Conservation (phyloP, 2,797 vertebrate species). For the Melanotaenia nigrans region DNA sequence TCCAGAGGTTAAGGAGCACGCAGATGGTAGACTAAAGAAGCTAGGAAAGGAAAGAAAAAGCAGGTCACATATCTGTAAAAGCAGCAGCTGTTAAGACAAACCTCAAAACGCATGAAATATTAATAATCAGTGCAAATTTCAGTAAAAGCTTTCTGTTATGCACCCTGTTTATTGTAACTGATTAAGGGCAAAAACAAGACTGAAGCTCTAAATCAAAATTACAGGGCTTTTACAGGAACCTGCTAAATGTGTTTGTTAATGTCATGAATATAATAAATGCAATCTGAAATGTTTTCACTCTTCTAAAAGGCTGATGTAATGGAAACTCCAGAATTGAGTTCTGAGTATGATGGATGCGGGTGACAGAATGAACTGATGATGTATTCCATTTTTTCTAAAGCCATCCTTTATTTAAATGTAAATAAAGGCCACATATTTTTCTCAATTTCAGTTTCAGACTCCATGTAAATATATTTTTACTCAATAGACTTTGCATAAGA, state of each 20-base stretch:
- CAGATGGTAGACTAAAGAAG: conserved; percentile 90
- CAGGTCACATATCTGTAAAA: conserved; percentile 59
- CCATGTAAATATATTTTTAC: conserved; percentile 18
- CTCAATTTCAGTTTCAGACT: conserved; percentile 18
- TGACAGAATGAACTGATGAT: conserved; percentile 57
- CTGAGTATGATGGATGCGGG: conserved; percentile 9
- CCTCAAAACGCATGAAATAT: background rate
- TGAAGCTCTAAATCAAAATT: conserved; percentile 2
- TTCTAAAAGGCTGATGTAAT: conserved; percentile 35
- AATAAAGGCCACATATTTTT: conserved; percentile 35
- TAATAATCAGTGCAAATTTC: conserved; percentile 7
- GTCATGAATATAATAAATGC: conserved; percentile 16
- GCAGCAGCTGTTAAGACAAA: conserved; percentile 25
- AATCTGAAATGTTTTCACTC: conserved; percentile 35
- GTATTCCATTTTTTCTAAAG: conserved; percentile 34
- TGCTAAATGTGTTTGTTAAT: conserved; percentile 1
- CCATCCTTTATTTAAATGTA: conserved; percentile 52
- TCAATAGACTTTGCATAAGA: conserved; percentile 29
- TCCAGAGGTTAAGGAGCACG: conserved; percentile 89
- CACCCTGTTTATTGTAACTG: conserved; percentile 16
- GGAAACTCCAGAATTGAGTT: conserved; percentile 1
- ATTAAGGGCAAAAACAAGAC: conserved; percentile 14
- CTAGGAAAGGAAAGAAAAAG: conserved; percentile 80
- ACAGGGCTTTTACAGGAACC: background rate
- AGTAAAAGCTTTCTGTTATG: conserved; percentile 19